These are phyloP conservation scores for Zeugodacus cucurbitae DNA, from an alignment of 1,140 invertebrate genomes.

Conservation along the genomic window DNA sequence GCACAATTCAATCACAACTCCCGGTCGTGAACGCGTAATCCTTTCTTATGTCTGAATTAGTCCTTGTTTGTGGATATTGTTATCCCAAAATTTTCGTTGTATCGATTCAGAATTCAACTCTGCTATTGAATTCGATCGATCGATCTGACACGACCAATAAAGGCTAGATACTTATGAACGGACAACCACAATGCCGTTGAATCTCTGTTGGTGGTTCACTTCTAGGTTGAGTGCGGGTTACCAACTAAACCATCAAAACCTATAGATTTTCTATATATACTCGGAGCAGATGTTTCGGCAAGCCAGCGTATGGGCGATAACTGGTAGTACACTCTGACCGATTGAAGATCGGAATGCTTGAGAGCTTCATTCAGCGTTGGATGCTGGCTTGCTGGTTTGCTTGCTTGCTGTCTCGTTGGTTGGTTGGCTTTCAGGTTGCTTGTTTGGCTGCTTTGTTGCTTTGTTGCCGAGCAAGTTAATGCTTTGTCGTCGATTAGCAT, in stretches of 20 bases:
- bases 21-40: constrained; percentile 30
- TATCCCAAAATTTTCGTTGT: constrained; percentile 49
- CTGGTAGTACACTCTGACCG: constrained; percentile 47
- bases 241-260: constrained; percentile 66
- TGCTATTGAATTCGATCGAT: constrained; percentile 65
- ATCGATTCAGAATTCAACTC: constrained; percentile 66
- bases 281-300: constrained; percentile 54
- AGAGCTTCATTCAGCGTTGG: constrained; percentile 43
- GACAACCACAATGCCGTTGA: constrained; percentile 33
- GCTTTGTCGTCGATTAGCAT: constrained; percentile 42
- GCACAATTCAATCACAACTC: constrained; percentile 54
- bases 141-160: constrained; percentile 37
- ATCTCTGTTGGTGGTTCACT: constrained; percentile 63
- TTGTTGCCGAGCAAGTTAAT: constrained; percentile 42
- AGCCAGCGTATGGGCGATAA: constrained; percentile 46
- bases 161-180: not conserved
- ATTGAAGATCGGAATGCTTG: constrained; percentile 43
- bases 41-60: constrained; percentile 41
- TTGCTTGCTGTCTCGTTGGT: not conserved
- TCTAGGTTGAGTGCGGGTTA: constrained; percentile 65
- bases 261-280: constrained; percentile 66
- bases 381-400: not conserved
- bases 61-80: constrained; percentile 46
- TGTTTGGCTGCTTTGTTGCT: not conserved
- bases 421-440: not conserved